These are phyloP conservation scores for Drosophila parvula DNA, from an alignment of 1,140 invertebrate genomes.

Conservation along the genomic window DNA sequence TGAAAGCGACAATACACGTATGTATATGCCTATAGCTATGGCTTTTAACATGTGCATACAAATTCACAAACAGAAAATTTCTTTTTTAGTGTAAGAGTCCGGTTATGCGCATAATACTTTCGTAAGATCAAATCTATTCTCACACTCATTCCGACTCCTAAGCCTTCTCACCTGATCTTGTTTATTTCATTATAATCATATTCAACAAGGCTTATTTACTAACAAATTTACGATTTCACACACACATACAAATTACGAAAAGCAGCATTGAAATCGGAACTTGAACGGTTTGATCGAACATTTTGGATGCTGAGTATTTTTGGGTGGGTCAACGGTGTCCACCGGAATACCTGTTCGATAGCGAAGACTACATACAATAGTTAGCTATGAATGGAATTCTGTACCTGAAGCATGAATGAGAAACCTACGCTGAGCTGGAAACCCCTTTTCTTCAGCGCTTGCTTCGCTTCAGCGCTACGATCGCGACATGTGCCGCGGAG, in stretches of 20 bases:
- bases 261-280: conserved; percentile 4
- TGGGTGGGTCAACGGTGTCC: not conserved
- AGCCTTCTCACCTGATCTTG: conserved; percentile 6
- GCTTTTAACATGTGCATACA: too few species aligned
- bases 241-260: not conserved
- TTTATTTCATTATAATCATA: conserved; percentile 18
- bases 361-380: not conserved
- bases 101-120: conserved; percentile 4
- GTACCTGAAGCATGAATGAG: conserved; percentile 9
- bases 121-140: conserved; percentile 2
- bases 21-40: too few species aligned
- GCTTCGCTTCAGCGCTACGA: not conserved
- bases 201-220: conserved; percentile 10
- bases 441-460: too few species aligned
- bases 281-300: not conserved
- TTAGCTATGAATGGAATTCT: conserved; percentile 8
- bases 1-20: too few species aligned
- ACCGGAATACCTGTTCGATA: conserved; percentile 1
- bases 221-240: conserved; percentile 15
- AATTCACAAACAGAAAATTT: not conserved
- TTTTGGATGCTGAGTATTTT: not conserved
- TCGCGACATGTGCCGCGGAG: not conserved
- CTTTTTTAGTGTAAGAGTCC: conserved; percentile 7
- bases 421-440: not conserved
- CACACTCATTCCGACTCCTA: not conserved